Conservation (phyloP, 1,140 invertebrate genomes). For the Drosophila littoralis region DNA sequence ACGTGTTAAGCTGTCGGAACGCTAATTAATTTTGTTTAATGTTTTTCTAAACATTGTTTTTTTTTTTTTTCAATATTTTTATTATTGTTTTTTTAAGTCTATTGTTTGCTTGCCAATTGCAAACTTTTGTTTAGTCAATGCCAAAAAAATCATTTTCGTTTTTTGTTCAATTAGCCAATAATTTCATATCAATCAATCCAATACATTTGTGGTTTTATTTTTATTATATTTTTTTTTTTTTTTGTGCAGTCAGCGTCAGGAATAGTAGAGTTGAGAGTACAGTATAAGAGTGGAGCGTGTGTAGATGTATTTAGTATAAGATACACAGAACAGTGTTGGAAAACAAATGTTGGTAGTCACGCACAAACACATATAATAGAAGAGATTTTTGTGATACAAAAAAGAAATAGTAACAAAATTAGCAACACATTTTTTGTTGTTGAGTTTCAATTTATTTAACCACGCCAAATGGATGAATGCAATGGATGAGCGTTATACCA, state of each 20-base stretch:
- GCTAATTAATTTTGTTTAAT: constrained; percentile 31
- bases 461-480: constrained; percentile 30
- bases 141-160: constrained; percentile 67
- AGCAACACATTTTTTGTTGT: constrained; percentile 19
- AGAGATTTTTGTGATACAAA: constrained; percentile 41
- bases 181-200: constrained; percentile 56
- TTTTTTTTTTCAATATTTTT: constrained; percentile 66
- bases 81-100: constrained; percentile 11
- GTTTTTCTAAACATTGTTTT: constrained; percentile 16
- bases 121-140: constrained; percentile 50
- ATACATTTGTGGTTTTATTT: constrained; percentile 29
- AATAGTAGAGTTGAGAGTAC: constrained; percentile 8
- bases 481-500: constrained; percentile 21
- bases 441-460: constrained; percentile 18
- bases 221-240: constrained; percentile 14
- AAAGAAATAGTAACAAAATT: constrained; percentile 25
- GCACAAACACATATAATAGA: constrained; percentile 51
- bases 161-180: constrained; percentile 63
- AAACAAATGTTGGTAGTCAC: constrained; percentile 45
- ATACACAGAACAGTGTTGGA: constrained; percentile 33
- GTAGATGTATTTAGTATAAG: constrained; percentile 30
- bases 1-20: constrained; percentile 32
- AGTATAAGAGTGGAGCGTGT: constrained; percentile 25
- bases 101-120: constrained; percentile 29
- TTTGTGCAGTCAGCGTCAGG: constrained; percentile 19